Evolutionary conservation across 2,113 vertebrate species (phyloP).

Genomic region (Mormyrus lacerda): DNA sequence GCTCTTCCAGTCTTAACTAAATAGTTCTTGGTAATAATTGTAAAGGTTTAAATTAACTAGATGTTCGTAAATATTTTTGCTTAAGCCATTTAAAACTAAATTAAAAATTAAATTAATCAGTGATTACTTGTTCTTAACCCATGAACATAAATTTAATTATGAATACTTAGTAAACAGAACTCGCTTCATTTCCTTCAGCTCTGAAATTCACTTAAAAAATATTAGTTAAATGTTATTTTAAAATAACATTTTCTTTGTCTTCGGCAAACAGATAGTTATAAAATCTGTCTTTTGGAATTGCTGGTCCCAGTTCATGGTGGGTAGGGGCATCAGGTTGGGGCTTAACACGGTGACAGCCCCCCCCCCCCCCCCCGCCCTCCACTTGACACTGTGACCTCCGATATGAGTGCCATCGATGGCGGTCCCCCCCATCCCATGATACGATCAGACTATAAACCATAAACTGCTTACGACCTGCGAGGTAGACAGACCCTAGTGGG

Average conservation of each 20-base stretch:
- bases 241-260: no score
- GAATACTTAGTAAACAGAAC: background rate
- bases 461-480: background rate
- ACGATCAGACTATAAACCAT: background rate
- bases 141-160: background rate
- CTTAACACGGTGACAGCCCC: background rate
- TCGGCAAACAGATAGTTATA: background rate
- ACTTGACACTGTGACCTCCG: no score
- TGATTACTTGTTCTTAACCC: background rate
- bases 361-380: no score
- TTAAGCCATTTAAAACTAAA: background rate
- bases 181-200: background rate
- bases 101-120: background rate
- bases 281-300: background rate
- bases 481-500: background rate
- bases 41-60: background rate
- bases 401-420: no score
- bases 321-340: background rate
- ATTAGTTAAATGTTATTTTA: background rate
- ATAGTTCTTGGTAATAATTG: background rate
- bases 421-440: background rate
- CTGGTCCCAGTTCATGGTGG: background rate
- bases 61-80: background rate
- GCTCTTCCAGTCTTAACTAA: background rate
- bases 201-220: background rate